Evolutionary conservation across 1,140 invertebrate genomes (phyloP).

Genomic region (Helicoverpa zea): DNA sequence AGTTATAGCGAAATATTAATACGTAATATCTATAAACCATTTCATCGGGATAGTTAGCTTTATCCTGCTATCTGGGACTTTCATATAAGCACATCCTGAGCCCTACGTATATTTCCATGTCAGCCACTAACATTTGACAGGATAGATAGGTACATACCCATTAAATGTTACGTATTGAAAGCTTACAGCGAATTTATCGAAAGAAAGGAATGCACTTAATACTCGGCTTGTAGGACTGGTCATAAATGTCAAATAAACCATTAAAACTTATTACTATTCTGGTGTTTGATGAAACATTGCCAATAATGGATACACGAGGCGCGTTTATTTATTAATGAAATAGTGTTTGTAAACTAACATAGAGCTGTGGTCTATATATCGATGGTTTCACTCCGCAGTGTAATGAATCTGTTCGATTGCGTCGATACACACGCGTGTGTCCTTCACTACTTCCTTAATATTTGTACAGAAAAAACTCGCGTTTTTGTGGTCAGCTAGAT

Average conservation of each 20-base stretch:
- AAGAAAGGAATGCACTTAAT: no score
- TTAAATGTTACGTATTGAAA: no score
- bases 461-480: neutral
- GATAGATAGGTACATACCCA: no score
- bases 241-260: neutral
- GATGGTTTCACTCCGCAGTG: neutral
- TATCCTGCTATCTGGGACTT: no score
- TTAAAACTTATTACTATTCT: neutral
- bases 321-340: neutral
- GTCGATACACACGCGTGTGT: neutral
- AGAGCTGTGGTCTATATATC: neutral
- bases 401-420: neutral
- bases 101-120: no score
- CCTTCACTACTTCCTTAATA: constrained; percentile 23
- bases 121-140: no score
- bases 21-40: no score
- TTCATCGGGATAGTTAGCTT: no score
- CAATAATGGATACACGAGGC: neutral
- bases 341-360: constrained; percentile 1
- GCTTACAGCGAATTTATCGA: no score
- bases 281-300: neutral
- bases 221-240: no score
- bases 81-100: no score
- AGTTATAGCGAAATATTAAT: no score
- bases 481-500: neutral